phyloP scores from a whole-genome alignment of 2,888 invertebrate genomes.

The Gastracanthus pulcherrimus region DNA sequence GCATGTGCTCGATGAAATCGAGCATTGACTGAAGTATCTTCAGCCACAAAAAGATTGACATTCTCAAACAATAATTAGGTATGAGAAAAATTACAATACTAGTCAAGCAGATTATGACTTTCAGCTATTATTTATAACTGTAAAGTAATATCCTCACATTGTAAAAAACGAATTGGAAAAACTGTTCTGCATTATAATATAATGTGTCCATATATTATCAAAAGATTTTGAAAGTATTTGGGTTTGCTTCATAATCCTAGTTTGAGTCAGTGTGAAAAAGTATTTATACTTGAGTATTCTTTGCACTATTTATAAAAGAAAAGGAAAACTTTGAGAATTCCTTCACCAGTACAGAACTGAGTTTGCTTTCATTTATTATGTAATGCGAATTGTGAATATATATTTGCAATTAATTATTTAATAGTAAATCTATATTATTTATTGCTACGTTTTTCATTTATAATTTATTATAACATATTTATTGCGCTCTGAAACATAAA shows the following conservation, averaged over 20 bases:
- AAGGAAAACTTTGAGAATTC: background rate
- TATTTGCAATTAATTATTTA: background rate
- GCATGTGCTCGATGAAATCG: slow-evolving; percentile 20
- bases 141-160: slow-evolving; percentile 29
- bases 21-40: slow-evolving; percentile 29
- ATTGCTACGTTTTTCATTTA: background rate
- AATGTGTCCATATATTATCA: slow-evolving; percentile 5
- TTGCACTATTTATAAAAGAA: slow-evolving; percentile 21
- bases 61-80: slow-evolving; percentile 28
- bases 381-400: background rate
- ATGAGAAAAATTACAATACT: slow-evolving; percentile 22
- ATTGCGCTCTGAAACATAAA: background rate
- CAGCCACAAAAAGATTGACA: slow-evolving; percentile 7
- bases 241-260: slow-evolving; percentile 25
- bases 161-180: slow-evolving; percentile 36
- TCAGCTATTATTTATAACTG: slow-evolving; percentile 47
- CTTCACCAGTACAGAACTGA: background rate
- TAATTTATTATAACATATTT: background rate
- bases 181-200: slow-evolving; percentile 22
- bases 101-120: slow-evolving; percentile 39
- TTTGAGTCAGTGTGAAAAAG: slow-evolving; percentile 15
- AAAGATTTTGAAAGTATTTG: slow-evolving; percentile 34
- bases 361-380: background rate
- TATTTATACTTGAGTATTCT: slow-evolving; percentile 39
- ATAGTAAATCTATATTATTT: background rate